Base-by-base conservation (phyloP, 2,113 vertebrate species). In the Micronycteris hirsuta region DNA sequence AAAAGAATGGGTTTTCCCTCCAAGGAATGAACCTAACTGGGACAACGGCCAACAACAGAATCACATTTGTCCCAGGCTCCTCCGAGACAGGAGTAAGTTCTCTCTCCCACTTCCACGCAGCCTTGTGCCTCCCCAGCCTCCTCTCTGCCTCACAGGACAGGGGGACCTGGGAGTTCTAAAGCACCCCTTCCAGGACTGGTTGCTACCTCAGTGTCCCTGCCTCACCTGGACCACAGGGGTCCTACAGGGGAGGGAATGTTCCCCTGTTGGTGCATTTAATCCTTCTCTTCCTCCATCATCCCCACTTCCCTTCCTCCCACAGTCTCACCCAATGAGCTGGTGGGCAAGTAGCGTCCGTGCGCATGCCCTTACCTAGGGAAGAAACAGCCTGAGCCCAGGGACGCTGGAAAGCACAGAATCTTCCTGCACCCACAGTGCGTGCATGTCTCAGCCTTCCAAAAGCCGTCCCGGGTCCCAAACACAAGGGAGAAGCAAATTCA, bases 191-290 rank as follows among this genome's bases (percentile, higher is more conserved):
- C 49, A 36, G 43, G 61, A 15, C 45, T 5, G 10, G 13, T 36
- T 7, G 24, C 31, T 14, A 1, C 41, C 33, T 7, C 16, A 31
- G 36, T 2, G 1, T 33, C 33, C 86, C 52, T 8, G 16, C n/a
- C 22, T 43, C 77, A 4, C 20, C 26, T 9, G 15, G 47, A 65
- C 70, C 5, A 0, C 0, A 0, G 20, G n/a, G 43, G 5, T 19
- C 61, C 6, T 12, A 73, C 16, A 0, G 38, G 0, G 12, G 24
- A 56, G 5, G 15, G 43, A 1, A 7, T 31, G 49, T 65, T 43
- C 13, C 31, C 45, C 17, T 15, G 5, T 11, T 0, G 4, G 11
- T 22, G 0, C 7, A 0, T 6, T 43, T 10, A 5, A 24, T 19
- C 85, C 43, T 41, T 36, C 41, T 78, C 28, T 12, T 47, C 31